Evolutionary conservation across 2,888 invertebrate genomes (phyloP).

Genomic region (Oegoconia quadripuncta): DNA sequence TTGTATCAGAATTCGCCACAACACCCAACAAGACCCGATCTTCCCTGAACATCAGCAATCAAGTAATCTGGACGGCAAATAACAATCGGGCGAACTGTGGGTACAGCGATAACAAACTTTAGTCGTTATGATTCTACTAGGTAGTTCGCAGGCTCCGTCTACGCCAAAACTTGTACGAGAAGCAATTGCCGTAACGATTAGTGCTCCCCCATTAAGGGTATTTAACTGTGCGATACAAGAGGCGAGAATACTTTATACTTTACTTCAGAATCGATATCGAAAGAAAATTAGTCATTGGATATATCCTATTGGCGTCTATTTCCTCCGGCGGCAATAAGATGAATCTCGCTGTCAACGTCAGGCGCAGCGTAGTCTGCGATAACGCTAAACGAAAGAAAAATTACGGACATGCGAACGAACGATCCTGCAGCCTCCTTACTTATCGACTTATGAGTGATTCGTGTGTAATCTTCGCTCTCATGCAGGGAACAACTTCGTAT

Average conservation of each 20-base stretch:
- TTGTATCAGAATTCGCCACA: neutral
- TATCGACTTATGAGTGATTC: slow-evolving; percentile 23
- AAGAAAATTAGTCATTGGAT: slow-evolving; percentile 1
- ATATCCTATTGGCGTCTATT: slow-evolving; percentile 5
- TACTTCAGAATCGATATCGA: neutral
- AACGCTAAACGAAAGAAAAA: slow-evolving; percentile 25
- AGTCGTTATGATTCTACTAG: slow-evolving; percentile 23
- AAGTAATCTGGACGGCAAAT: slow-evolving; percentile 22
- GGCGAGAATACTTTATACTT: neutral
- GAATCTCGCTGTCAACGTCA: slow-evolving; percentile 26
- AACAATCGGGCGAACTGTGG: slow-evolving; percentile 20
- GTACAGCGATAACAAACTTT: slow-evolving; percentile 28
- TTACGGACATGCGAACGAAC: slow-evolving; percentile 14
- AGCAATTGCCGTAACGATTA: slow-evolving; percentile 38
- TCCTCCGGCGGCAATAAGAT: slow-evolving; percentile 14
- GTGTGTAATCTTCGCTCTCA: slow-evolving; percentile 17
- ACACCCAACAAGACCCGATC: neutral
- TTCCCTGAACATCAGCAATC: slow-evolving; percentile 15
- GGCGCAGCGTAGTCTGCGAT: slow-evolving; percentile 18
- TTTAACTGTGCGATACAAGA: slow-evolving; percentile 33
- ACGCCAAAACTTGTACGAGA: slow-evolving; percentile 26
- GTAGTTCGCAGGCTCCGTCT: slow-evolving; percentile 19
- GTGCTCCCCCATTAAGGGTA: slow-evolving; percentile 26
- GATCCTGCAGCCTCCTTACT: slow-evolving; percentile 9
- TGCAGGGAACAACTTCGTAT: slow-evolving; percentile 1